Evolutionary conservation across 1,140 invertebrate genomes (phyloP).

Genomic region (Ceratoteleas bidentatus): DNA sequence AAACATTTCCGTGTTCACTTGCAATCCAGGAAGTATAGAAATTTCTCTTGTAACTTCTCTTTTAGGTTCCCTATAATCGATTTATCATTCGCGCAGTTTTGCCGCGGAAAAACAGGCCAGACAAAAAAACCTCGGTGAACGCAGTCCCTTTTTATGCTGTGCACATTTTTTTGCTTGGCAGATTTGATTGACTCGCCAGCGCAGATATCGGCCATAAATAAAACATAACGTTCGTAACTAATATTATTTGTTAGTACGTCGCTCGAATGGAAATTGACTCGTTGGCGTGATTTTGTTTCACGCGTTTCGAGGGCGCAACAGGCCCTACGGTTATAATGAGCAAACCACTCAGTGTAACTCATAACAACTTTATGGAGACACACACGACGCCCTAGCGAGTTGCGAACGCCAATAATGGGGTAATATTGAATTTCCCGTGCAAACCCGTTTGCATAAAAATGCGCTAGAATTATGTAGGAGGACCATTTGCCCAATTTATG

Average conservation of each 20-base stretch:
- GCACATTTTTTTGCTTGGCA: no score
- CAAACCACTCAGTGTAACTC: neutral
- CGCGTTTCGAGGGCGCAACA: no score
- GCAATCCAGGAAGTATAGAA: no score
- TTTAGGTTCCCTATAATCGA: constrained; percentile 36
- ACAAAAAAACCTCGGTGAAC: neutral
- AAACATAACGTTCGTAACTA: no score
- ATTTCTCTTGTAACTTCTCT: constrained; percentile 40
- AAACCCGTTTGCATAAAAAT: constrained; percentile 7
- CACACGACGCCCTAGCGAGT: constrained; percentile 20
- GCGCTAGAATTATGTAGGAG: neutral
- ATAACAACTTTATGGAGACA: constrained; percentile 27
- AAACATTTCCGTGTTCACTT: no score
- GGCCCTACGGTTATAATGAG: no score
- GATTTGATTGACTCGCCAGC: no score
- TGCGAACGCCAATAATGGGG: constrained; percentile 28
- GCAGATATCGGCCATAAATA: no score
- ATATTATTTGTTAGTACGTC: no score
- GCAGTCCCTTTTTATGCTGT: no score
- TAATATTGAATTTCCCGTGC: constrained; percentile 19
- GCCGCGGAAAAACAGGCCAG: neutral
- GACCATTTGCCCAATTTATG: neutral
- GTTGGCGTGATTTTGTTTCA: no score
- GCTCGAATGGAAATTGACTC: no score
- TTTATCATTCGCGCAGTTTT: constrained; percentile 32